phyloP scores from a whole-genome alignment of 1,140 invertebrate species.

The Ips typographus region DNA sequence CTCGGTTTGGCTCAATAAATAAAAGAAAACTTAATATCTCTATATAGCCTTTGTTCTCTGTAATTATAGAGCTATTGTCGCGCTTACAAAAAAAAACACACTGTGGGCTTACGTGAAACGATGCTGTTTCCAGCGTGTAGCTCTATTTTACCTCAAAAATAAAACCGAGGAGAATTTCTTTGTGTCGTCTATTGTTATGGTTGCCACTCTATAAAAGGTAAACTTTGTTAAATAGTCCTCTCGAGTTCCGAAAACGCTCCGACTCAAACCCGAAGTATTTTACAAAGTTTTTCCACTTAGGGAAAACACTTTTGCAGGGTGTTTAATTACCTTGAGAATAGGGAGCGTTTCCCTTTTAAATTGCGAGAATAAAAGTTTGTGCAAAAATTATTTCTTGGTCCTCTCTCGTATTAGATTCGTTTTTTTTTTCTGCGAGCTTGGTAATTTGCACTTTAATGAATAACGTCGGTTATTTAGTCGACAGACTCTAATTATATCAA shows the following conservation, averaged over 20 bases:
- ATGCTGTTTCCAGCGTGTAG: not conserved
- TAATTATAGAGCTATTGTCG: not conserved
- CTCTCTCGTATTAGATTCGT: too few relatives aligned
- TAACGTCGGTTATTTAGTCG: too few relatives aligned
- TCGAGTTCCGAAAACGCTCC: constrained; percentile 14
- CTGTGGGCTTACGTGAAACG: not conserved
- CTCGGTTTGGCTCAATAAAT: not conserved
- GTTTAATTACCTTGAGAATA: constrained; percentile 20
- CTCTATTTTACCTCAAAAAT: not conserved
- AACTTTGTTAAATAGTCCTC: constrained; percentile 26
- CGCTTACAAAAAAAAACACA: constrained; percentile 1
- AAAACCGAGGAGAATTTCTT: not conserved
- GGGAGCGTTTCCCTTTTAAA: constrained; percentile 12
- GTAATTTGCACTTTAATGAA: too few relatives aligned
- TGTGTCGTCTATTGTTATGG: constrained; percentile 21
- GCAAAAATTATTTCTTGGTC: constrained; percentile 10
- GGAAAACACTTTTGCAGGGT: constrained; percentile 19
- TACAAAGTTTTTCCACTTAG: constrained; percentile 26
- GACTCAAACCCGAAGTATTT: constrained; percentile 26
- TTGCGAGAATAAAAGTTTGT: constrained; percentile 15
- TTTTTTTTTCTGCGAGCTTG: too few relatives aligned
- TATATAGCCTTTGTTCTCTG: constrained; percentile 5
- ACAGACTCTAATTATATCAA: too few relatives aligned
- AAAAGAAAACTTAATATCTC: constrained; percentile 5
- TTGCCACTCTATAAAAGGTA: constrained; percentile 19